Base-by-base conservation (phyloP, 2,797 vertebrate species). In the Sarcophilus harrisii region DNA sequence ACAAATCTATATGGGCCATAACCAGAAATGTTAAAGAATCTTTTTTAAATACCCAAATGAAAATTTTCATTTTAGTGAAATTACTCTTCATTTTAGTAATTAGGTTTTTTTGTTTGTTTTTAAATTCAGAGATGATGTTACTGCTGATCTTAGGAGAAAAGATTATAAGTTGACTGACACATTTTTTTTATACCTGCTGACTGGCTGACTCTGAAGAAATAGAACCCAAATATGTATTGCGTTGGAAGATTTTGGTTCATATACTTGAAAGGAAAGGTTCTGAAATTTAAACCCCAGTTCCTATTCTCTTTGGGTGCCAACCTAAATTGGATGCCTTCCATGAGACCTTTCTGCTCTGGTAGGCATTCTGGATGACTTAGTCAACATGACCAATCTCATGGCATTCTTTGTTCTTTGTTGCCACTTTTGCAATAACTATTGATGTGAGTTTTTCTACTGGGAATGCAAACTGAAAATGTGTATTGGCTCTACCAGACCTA, bases 71-170 rank as follows among this genome's bases (percentile, higher is more conserved):
- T 52, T 59, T 49, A 4, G 52, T 52, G 52, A 52, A 52, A 52
- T 10, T 55, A 3, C 38, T 4, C 0, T 38, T 32, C n/a, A 4
- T 27, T n/a, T 10, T 55, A 4, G 32, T 2, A 0, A 28, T 32
- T 52, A 3, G 18, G 58, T 60, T 60, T 4, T 6, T 38, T 54
- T 10, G 52, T 13, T 54, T 62, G 62, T 9, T 92, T 89, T 95
- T 1, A 14, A 59, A 73, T 38, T 45, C 1, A 81, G 38, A 81
- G 21, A 24, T 81, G 73, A 13, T 2, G 38, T 11, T 8, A 54
- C 38, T 81, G 49, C 38, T 28, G 1, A 45, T 94, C n/a, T 24
- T 49, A 38, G 54, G 55, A 62, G 29, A 10, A 32, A 2, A 57
- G 29, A 30, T 59, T 32, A 2, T 1, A 3, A 28, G 21, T 5